These are phyloP conservation scores for Syncerus caffer DNA, from an alignment of 2,797 vertebrate species.

Conservation along the genomic window DNA sequence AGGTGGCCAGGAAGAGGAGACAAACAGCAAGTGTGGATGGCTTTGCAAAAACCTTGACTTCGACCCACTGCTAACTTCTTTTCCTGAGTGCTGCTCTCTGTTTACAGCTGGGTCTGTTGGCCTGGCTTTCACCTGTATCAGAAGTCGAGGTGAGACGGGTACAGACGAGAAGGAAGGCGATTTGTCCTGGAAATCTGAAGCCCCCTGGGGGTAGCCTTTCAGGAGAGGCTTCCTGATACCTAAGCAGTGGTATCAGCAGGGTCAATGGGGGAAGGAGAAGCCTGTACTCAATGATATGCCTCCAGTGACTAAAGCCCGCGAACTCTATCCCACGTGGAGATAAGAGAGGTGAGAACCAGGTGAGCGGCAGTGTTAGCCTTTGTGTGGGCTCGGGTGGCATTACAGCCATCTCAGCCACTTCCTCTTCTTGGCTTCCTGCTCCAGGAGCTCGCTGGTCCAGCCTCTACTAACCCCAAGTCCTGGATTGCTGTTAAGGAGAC, in stretches of 20 bases:
- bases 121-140: not conserved
- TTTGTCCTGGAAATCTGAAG: not conserved
- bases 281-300: not conserved
- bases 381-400: not conserved
- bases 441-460: not conserved
- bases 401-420: not conserved
- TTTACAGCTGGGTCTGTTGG: not conserved
- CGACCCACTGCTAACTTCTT: not conserved
- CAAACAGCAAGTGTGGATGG: not conserved
- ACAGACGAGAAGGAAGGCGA: not conserved
- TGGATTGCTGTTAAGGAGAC: not conserved
- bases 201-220: not conserved
- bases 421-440: not conserved
- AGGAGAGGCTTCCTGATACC: not conserved
- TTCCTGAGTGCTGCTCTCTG: not conserved
- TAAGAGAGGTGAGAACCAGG: conserved; percentile 14
- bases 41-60: not conserved
- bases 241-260: not conserved
- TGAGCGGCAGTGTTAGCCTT: not conserved
- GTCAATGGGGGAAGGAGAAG: not conserved
- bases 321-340: not conserved
- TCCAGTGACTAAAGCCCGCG: not conserved
- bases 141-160: not conserved
- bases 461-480: not conserved
- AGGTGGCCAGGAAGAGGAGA: not conserved